Conservation (phyloP, 1,140 invertebrate genomes). For the Latrodectus geometricus region DNA sequence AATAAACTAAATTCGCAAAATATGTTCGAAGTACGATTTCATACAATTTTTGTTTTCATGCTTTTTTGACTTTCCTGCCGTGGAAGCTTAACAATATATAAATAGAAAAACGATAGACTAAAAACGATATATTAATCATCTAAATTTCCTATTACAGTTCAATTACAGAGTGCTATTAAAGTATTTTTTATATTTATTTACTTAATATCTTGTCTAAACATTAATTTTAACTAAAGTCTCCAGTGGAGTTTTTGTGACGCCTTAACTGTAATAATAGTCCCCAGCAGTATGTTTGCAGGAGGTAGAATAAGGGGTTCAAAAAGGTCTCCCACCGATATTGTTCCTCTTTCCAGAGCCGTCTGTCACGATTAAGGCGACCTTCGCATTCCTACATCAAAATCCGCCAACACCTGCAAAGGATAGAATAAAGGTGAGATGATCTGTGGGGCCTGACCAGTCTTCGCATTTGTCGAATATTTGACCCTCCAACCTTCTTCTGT, state of each 20-base stretch:
- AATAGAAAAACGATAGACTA: too few species aligned
- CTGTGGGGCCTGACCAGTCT: neutral
- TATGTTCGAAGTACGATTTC: too few species aligned
- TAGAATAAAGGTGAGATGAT: neutral
- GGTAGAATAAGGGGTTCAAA: neutral
- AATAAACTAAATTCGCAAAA: too few species aligned
- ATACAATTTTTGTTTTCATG: too few species aligned
- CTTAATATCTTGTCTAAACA: neutral
- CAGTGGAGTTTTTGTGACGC: neutral
- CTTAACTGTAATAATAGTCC: neutral
- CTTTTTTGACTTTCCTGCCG: too few species aligned
- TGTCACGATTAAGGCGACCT: neutral
- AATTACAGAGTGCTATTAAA: neutral
- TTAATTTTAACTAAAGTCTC: neutral
- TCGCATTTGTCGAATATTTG: slow-evolving; percentile 1
- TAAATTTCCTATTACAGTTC: neutral
- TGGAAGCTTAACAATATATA: too few species aligned
- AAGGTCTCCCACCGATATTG: neutral
- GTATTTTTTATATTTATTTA: neutral
- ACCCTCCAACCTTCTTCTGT: neutral
- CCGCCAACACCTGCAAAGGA: slow-evolving; percentile 11
- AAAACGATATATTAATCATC: too few species aligned
- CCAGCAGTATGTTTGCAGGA: neutral
- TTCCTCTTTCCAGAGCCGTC: neutral
- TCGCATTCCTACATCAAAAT: slow-evolving; percentile 8